A percentile compares a stretch with the other conserved stretches of the same genome.
Evolutionary conservation across 2,797 vertebrate genomes (phyloP).

Genomic region (Craterocephalus amniculus): DNA sequence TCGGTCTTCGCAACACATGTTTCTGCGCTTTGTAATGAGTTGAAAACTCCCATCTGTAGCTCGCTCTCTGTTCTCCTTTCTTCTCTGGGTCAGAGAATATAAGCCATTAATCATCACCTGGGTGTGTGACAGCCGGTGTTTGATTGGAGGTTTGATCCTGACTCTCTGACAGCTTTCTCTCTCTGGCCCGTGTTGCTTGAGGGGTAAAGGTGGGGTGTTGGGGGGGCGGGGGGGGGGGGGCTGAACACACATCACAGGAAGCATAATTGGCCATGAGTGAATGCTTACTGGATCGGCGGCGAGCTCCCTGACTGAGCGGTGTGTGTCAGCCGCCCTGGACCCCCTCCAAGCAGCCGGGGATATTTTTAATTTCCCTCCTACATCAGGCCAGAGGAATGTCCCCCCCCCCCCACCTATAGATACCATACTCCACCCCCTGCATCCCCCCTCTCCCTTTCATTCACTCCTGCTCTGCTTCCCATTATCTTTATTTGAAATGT

Average conservation of each 20-base stretch:
- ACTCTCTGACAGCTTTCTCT: constrained; percentile 75
- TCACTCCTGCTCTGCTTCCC: constrained; percentile 89
- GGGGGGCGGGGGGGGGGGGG: constrained; percentile 19
- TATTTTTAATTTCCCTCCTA: constrained; percentile 81
- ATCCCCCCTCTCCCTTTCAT: constrained; percentile 70
- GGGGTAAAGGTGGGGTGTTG: constrained; percentile 64
- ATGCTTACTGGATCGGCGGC: constrained; percentile 75
- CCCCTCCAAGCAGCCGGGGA: constrained; percentile 74
- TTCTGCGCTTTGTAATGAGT: constrained; percentile 76
- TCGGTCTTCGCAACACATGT: constrained; percentile 73
- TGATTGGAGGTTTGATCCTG: constrained; percentile 77
- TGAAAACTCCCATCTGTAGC: constrained; percentile 78
- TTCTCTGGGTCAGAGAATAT: constrained; percentile 80
- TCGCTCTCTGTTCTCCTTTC: constrained; percentile 68
- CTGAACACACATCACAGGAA: constrained; percentile 76
- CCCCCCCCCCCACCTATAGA: constrained; percentile 83
- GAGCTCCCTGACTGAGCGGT: constrained; percentile 71
- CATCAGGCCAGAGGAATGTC: constrained; percentile 78
- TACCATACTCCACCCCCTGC: constrained; percentile 58
- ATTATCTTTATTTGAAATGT: constrained; percentile 98
- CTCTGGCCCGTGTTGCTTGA: constrained; percentile 58
- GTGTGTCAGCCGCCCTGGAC: constrained; percentile 70
- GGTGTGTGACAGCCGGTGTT: constrained; percentile 73
- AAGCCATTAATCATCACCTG: constrained; percentile 87
- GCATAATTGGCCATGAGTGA: constrained; percentile 77